Conservation (phyloP, 2,797 vertebrate species). For the Luscinia megarhynchos region DNA sequence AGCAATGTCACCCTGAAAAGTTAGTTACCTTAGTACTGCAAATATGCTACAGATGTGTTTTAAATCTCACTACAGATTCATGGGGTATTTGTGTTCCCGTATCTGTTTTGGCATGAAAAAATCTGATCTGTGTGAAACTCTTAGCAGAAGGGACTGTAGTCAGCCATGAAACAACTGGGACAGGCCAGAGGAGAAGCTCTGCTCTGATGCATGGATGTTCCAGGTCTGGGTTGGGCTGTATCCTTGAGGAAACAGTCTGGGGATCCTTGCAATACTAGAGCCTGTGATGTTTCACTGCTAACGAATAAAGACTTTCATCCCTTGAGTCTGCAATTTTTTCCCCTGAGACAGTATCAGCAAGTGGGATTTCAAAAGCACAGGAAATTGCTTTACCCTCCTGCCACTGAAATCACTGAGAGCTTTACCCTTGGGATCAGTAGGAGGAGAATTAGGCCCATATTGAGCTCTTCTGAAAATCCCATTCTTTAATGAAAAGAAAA, state of each 20-base stretch:
- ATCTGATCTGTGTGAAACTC: background rate
- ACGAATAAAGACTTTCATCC: background rate
- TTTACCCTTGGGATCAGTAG: conserved; percentile 19
- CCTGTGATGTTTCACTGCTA: background rate
- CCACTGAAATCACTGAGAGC: background rate
- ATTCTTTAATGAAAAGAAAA: background rate
- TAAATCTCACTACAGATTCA: background rate
- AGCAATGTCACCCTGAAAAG: background rate
- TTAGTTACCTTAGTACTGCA: background rate
- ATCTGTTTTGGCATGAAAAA: background rate
- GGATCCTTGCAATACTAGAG: background rate
- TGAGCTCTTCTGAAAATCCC: conserved; percentile 1
- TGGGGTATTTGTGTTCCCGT: background rate
- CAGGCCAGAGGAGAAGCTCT: background rate
- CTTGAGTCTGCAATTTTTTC: background rate
- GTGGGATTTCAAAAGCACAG: conserved; percentile 1
- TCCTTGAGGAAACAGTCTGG: background rate
- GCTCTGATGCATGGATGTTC: background rate
- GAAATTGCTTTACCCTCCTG: conserved; percentile 6
- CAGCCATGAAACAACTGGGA: background rate
- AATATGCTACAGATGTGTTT: background rate
- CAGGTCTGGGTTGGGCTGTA: background rate
- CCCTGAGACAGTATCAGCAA: background rate
- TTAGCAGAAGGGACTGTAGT: background rate
- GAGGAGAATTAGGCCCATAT: background rate